Evolutionary conservation across 1,140 invertebrate species (phyloP).

Genomic region (Drosophila kepulauana): DNA sequence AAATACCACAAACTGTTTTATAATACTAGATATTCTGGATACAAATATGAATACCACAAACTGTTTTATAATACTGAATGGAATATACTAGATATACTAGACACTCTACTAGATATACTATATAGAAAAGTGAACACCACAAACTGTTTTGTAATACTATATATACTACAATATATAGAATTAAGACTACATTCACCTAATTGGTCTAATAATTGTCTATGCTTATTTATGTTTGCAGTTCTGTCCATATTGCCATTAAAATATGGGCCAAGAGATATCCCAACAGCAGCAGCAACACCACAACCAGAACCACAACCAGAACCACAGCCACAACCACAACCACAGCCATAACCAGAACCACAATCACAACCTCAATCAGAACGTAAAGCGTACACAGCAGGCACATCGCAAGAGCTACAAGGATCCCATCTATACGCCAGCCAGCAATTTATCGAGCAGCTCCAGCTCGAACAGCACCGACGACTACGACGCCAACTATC

Average conservation of each 20-base stretch:
- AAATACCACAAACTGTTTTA: no score
- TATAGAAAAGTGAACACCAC: no score
- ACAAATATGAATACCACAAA: no score
- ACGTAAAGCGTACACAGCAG: slow-evolving; percentile 45
- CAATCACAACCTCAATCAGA: slow-evolving; percentile 46
- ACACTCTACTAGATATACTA: no score
- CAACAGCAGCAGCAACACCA: slow-evolving; percentile 78
- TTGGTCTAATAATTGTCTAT: not conserved
- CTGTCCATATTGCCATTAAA: slow-evolving; percentile 79
- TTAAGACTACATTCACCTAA: no score
- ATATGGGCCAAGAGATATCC: slow-evolving; percentile 85
- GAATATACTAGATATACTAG: no score
- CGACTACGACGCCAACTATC: slow-evolving; percentile 68
- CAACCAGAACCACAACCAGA: slow-evolving; percentile 66
- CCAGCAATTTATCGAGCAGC: slow-evolving; percentile 61
- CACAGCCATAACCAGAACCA: slow-evolving; percentile 61
- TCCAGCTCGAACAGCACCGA: slow-evolving; percentile 45
- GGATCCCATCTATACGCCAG: slow-evolving; percentile 64
- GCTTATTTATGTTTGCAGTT: slow-evolving; percentile 47
- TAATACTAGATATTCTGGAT: no score
- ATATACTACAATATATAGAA: no score
- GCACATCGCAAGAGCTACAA: slow-evolving; percentile 49
- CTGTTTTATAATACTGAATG: no score
- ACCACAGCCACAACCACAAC: slow-evolving; percentile 56
- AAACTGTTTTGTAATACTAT: no score